phyloP scores from a whole-genome alignment of 2,888 invertebrate genomes.

The Thelaira solivaga region DNA sequence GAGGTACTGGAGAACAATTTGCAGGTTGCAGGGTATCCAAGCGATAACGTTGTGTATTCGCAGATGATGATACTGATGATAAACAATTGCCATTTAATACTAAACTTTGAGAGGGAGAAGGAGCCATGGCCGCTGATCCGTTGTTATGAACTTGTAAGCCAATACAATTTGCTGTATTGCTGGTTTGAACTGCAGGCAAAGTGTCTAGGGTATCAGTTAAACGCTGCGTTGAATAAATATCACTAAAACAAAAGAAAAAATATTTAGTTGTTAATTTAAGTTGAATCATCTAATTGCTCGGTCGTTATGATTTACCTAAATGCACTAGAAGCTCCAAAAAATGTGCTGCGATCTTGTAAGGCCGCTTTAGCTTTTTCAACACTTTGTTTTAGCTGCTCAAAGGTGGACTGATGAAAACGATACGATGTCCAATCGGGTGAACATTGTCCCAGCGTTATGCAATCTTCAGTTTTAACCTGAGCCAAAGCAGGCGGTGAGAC shows the following conservation, averaged over 20 bases:
- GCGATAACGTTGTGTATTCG: constrained; percentile 74
- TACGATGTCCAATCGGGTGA: constrained; percentile 87
- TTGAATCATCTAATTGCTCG: no score
- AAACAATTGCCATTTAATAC: constrained; percentile 74
- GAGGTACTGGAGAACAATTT: constrained; percentile 73
- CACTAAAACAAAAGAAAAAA: constrained; percentile 66
- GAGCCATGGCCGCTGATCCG: constrained; percentile 63
- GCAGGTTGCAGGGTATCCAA: constrained; percentile 74
- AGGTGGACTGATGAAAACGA: constrained; percentile 90
- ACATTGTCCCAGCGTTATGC: constrained; percentile 78
- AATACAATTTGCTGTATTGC: constrained; percentile 73
- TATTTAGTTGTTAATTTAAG: background rate
- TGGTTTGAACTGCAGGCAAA: constrained; percentile 70
- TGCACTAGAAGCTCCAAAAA: constrained; percentile 84
- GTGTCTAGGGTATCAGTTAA: constrained; percentile 74
- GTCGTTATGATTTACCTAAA: constrained; percentile 79
- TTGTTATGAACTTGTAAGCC: constrained; percentile 73
- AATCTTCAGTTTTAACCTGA: constrained; percentile 78
- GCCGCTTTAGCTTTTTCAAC: constrained; percentile 94
- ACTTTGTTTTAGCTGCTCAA: constrained; percentile 92
- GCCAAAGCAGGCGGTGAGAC: constrained; percentile 78
- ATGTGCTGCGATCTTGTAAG: constrained; percentile 84
- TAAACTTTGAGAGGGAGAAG: constrained; percentile 68
- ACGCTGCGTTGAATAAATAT: constrained; percentile 77
- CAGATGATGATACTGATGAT: constrained; percentile 70